Percentiles rank a stretch among this genome's conserved stretches.
phyloP scores from a whole-genome alignment of 2,113 vertebrate species.

The Eulemur rufifrons region DNA sequence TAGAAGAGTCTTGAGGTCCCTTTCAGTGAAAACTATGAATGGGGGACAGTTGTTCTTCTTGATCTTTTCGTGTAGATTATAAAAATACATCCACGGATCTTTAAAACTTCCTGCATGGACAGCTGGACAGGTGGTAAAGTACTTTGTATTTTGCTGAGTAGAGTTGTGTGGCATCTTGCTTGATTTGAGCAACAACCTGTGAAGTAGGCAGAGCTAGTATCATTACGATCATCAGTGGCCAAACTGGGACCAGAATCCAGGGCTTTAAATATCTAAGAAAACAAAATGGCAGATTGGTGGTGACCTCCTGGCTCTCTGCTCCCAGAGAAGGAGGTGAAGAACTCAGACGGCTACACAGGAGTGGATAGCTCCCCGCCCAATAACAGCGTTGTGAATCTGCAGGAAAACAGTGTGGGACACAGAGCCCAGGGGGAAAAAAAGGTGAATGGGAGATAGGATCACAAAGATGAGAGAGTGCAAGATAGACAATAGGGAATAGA shows the following conservation, averaged over 20 bases:
- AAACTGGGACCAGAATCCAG: not conserved
- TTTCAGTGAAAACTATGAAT: not conserved
- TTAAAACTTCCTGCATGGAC: not conserved
- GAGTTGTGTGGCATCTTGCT: not conserved
- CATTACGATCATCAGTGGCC: not conserved
- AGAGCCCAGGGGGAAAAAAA: too few species aligned
- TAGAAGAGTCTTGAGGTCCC: not conserved
- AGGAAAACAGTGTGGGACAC: too few species aligned
- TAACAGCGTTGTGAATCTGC: too few species aligned
- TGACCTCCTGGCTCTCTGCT: too few species aligned
- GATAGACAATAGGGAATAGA: too few species aligned
- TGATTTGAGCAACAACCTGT: not conserved
- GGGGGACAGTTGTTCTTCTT: not conserved
- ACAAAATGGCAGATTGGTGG: too few species aligned
- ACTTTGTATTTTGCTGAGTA: not conserved
- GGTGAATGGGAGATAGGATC: too few species aligned
- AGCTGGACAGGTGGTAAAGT: not conserved
- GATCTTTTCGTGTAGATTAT: not conserved
- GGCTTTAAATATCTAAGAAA: not conserved
- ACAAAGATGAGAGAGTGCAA: too few species aligned
- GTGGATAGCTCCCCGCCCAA: too few species aligned
- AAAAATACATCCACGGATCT: not conserved
- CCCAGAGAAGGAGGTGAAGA: too few species aligned
- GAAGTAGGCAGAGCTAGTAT: not conserved
- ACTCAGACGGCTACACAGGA: rapidly evolving